phyloP scores from a whole-genome alignment of 2,113 vertebrate species.

The Polypterus senegalus region DNA sequence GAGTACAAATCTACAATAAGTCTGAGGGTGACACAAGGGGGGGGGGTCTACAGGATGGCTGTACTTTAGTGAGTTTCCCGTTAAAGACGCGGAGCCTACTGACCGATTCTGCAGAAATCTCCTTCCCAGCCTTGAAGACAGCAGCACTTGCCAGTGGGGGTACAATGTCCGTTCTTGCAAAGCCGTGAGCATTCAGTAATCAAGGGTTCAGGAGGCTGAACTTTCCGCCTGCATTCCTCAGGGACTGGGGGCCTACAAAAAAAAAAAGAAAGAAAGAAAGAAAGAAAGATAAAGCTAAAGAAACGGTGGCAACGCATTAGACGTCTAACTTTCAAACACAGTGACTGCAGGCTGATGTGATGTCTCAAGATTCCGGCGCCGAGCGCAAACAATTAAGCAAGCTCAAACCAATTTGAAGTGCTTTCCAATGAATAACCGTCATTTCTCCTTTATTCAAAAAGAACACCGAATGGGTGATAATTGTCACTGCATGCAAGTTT shows the following conservation, averaged over 20 bases:
- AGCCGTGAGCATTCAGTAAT: slow-evolving; percentile 79
- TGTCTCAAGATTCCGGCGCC: neutral
- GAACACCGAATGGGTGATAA: too few species aligned
- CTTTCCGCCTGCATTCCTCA: slow-evolving; percentile 76
- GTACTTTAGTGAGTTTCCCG: too few species aligned
- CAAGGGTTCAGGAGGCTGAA: slow-evolving; percentile 71
- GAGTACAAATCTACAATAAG: too few species aligned
- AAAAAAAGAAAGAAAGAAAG: slow-evolving; percentile 22
- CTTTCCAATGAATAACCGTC: too few species aligned
- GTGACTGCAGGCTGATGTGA: neutral
- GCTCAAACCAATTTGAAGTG: neutral
- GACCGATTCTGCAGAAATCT: slow-evolving; percentile 84
- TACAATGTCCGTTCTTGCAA: slow-evolving; percentile 88
- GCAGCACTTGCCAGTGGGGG: slow-evolving; percentile 84
- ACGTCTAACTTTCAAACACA: neutral
- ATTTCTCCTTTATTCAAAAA: too few species aligned
- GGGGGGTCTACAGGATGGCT: too few species aligned
- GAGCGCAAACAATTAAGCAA: neutral
- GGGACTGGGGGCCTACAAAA: slow-evolving; percentile 68
- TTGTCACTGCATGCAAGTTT: too few species aligned
- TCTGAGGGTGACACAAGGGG: too few species aligned
- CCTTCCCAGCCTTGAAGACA: slow-evolving; percentile 91
- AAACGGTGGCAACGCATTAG: neutral
- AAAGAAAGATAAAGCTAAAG: neutral
- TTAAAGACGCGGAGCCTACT: slow-evolving; percentile 20